Conservation (phyloP, 2,113 vertebrate genomes). For the Chloroceryle aenea region DNA sequence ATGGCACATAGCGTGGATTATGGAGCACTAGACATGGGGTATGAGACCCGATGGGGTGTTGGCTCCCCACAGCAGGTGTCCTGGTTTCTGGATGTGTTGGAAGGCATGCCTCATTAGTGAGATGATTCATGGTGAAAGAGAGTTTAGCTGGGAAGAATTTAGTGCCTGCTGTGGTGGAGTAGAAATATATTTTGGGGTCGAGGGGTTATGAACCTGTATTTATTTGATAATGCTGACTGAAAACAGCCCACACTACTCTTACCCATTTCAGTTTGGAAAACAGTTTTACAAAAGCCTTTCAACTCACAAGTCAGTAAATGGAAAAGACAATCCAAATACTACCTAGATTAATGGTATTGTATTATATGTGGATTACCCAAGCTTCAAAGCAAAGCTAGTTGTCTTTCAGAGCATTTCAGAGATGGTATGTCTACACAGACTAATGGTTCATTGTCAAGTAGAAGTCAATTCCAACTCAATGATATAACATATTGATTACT, state of each 20-base stretch:
- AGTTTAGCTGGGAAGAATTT: slow-evolving; percentile 62
- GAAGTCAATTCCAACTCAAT: slow-evolving; percentile 28
- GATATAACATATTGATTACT: slow-evolving; percentile 36
- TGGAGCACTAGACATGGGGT: slow-evolving; percentile 35
- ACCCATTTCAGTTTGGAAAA: neutral
- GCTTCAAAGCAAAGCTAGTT: neutral
- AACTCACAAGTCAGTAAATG: neutral
- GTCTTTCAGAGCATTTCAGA: neutral
- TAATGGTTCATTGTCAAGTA: neutral
- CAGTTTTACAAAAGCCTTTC: neutral
- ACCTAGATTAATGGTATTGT: neutral
- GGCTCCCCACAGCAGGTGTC: slow-evolving; percentile 38
- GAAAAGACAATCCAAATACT: neutral
- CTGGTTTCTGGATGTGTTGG: slow-evolving; percentile 29
- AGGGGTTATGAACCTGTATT: slow-evolving; percentile 11
- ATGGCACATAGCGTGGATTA: slow-evolving; percentile 44
- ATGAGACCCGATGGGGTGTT: slow-evolving; percentile 43
- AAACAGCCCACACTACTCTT: neutral
- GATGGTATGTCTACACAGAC: neutral
- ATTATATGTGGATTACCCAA: neutral
- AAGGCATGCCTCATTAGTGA: slow-evolving; percentile 53
- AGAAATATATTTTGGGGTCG: slow-evolving; percentile 13
- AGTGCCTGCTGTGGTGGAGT: slow-evolving; percentile 4
- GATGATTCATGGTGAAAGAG: slow-evolving; percentile 54
- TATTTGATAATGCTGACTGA: neutral